Conservation (phyloP, 1,140 invertebrate genomes). For the Drosophila orosa region DNA sequence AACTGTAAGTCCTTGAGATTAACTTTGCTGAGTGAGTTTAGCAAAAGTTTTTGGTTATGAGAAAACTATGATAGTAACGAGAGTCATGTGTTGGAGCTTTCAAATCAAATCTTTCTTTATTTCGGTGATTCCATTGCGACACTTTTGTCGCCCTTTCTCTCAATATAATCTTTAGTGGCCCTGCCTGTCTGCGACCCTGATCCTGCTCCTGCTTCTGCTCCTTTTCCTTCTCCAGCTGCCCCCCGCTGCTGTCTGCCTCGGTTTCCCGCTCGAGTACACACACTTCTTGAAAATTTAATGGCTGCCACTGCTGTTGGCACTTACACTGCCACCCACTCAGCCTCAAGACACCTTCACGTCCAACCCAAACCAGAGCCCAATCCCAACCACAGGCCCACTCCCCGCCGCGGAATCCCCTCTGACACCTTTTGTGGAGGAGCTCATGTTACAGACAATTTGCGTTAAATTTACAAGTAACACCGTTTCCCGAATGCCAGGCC, state of each 20-base stretch:
- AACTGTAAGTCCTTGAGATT: constrained; percentile 6
- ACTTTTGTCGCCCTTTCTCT: constrained; percentile 59
- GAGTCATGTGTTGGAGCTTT: constrained; percentile 5
- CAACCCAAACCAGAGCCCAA: neutral
- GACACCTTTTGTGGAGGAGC: constrained; percentile 58
- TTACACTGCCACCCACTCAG: constrained; percentile 25
- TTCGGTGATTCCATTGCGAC: constrained; percentile 29
- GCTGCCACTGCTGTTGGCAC: constrained; percentile 69
- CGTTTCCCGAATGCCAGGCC: constrained; percentile 62
- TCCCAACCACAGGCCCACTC: constrained; percentile 30
- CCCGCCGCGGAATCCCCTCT: constrained; percentile 1
- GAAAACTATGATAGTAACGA: constrained; percentile 18
- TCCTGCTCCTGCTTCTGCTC: neutral
- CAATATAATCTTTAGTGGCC: constrained; percentile 47
- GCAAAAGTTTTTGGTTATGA: constrained; percentile 10
- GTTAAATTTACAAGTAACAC: constrained; percentile 79
- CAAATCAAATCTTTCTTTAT: neutral
- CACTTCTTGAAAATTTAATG: constrained; percentile 79
- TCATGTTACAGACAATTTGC: constrained; percentile 82
- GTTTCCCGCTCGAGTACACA: constrained; percentile 49
- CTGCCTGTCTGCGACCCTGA: constrained; percentile 24
- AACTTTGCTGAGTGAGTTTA: constrained; percentile 14
- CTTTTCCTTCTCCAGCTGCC: neutral
- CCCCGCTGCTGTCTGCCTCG: constrained; percentile 41
- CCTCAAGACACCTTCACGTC: neutral